A percentile compares a stretch with the other conserved stretches of the same genome.
These are phyloP conservation scores for Chromoteleia sp. DNA, from an alignment of 2,888 invertebrate genomes.

Conservation along the genomic window DNA sequence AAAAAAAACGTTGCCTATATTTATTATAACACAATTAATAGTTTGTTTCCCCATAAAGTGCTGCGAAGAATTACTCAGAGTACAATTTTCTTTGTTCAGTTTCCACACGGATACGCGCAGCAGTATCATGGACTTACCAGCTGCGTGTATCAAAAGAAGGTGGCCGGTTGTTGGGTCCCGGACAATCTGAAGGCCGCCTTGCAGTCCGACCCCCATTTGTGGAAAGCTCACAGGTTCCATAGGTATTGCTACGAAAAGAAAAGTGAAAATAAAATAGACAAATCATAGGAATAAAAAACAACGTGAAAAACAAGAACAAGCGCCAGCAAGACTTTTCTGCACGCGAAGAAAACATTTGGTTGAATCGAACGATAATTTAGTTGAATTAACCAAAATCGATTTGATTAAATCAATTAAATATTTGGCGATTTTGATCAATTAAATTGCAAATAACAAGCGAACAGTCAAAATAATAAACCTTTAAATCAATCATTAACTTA, in stretches of 20 bases:
- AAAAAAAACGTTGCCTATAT: no score
- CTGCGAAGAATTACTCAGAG: conserved; percentile 3
- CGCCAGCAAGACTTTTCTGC: conserved; percentile 1
- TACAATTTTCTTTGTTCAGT: conserved; percentile 15
- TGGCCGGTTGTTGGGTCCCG: conserved; percentile 94
- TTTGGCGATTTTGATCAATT: no score
- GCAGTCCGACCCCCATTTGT: conserved; percentile 82
- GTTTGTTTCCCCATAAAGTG: conserved; percentile 40
- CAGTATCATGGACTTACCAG: conserved; percentile 84
- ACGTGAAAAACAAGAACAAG: conserved; percentile 42
- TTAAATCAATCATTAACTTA: no score
- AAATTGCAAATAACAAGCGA: no score
- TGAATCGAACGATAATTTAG: no score
- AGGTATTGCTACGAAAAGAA: conserved; percentile 86
- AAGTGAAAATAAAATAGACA: conserved; percentile 68
- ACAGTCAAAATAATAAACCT: no score
- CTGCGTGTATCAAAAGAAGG: conserved; percentile 91
- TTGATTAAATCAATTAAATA: not conserved
- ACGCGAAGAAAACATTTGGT: not conserved
- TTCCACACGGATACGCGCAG: conserved; percentile 66
- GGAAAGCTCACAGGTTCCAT: conserved; percentile 90
- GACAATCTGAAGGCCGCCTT: conserved; percentile 86
- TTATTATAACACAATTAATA: conserved; percentile 5
- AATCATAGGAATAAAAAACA: conserved; percentile 65
- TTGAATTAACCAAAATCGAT: not conserved